These are phyloP conservation scores for Lithosia quadra DNA, from an alignment of 2,888 invertebrate genomes.

Conservation along the genomic window DNA sequence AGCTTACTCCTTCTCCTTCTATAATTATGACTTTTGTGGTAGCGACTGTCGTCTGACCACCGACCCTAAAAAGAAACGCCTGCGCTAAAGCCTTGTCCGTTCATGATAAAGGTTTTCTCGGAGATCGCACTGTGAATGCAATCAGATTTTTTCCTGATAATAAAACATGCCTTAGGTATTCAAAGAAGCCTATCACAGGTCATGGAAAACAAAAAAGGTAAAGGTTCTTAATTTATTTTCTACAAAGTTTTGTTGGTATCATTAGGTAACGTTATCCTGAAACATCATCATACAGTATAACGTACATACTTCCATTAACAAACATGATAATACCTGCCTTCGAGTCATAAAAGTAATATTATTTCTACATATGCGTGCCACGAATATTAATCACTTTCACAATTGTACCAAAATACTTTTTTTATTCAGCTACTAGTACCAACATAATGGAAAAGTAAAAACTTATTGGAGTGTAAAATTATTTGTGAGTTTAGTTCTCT, in stretches of 20 bases:
- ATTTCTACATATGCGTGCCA: constrained; percentile 6
- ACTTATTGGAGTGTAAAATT: neutral
- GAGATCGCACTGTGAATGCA: no score
- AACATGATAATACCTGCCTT: constrained; percentile 6
- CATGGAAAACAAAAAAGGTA: no score
- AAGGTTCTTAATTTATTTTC: no score
- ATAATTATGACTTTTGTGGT: no score
- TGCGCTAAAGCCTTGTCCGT: no score
- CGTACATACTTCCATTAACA: constrained; percentile 13
- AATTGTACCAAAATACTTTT: constrained; percentile 1
- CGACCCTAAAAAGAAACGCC: no score
- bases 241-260: neutral
- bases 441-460: neutral
- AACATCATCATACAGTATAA: constrained; percentile 6
- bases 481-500: neutral
- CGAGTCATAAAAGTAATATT: constrained; percentile 11
- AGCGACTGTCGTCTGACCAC: no score
- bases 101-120: no score
- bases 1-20: no score
- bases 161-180: no score
- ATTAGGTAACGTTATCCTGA: neutral
- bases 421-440: neutral
- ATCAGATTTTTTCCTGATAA: no score
- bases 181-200: no score
- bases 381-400: constrained; percentile 9